phyloP scores from a whole-genome alignment of 2,888 invertebrate species.

The Sinopyrophorus schimmeli region DNA sequence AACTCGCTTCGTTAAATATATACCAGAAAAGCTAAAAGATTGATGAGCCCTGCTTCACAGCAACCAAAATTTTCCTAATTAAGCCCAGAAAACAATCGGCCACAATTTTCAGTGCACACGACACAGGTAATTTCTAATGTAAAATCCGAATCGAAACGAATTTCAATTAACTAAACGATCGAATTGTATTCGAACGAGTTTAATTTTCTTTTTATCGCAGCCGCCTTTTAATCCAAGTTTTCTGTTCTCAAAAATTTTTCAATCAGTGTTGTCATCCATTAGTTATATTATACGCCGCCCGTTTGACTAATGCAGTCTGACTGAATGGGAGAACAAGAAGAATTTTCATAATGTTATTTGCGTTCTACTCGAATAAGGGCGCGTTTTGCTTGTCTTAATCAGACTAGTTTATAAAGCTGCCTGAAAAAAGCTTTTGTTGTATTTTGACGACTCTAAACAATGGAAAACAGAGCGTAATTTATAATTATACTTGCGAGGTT shows the following conservation, averaged over 20 bases:
- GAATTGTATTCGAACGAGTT: constrained; percentile 19
- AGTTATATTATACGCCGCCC: constrained; percentile 54
- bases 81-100: too few species aligned
- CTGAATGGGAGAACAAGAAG: constrained; percentile 50
- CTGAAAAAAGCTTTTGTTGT: constrained; percentile 52
- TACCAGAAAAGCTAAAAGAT: too few species aligned
- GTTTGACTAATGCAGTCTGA: constrained; percentile 52
- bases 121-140: too few species aligned
- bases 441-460: constrained; percentile 54
- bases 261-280: constrained; percentile 56
- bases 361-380: constrained; percentile 49
- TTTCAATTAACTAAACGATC: too few species aligned
- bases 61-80: too few species aligned
- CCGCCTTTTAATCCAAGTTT: constrained; percentile 48
- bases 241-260: constrained; percentile 55
- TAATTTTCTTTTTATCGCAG: constrained; percentile 51
- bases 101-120: too few species aligned
- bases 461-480: constrained; percentile 51
- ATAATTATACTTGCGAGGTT: constrained; percentile 43
- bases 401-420: constrained; percentile 53
- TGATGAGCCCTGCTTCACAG: too few species aligned
- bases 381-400: constrained; percentile 54
- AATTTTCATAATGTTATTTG: constrained; percentile 52
- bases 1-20: too few species aligned
- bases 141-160: too few species aligned